These are phyloP conservation scores for Elaeidobius kamerunicus DNA, from an alignment of 2,888 invertebrate species.

Conservation along the genomic window DNA sequence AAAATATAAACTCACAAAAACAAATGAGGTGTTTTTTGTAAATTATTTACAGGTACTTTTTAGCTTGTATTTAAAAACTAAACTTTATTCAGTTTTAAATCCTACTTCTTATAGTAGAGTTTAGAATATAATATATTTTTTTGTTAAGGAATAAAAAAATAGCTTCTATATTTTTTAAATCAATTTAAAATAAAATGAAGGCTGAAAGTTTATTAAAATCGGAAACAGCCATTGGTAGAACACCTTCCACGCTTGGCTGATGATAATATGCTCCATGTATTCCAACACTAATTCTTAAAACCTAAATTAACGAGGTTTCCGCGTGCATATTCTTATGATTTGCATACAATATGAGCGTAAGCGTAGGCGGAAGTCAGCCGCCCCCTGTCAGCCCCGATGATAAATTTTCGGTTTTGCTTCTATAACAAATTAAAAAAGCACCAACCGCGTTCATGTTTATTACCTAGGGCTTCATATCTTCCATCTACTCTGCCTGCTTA, in stretches of 20 bases:
- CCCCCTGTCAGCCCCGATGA: conserved; percentile 37
- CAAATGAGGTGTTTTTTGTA: no score
- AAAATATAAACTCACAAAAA: no score
- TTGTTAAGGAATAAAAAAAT: neutral
- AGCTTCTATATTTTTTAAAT: neutral
- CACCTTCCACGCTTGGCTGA: conserved; percentile 4
- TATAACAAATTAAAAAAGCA: conserved; percentile 39
- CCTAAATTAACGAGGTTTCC: conserved; percentile 19
- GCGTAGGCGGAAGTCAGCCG: conserved; percentile 41
- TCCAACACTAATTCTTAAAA: conserved; percentile 17
- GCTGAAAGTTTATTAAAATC: neutral
- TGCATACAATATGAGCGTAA: conserved; percentile 32
- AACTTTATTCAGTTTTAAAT: neutral
- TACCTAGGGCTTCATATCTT: conserved; percentile 24
- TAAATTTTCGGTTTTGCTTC: conserved; percentile 40
- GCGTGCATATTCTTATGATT: conserved; percentile 29
- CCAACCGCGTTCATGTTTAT: conserved; percentile 35
- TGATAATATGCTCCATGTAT: conserved; percentile 2
- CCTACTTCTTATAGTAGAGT: neutral
- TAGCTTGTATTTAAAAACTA: no score
- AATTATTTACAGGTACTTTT: no score
- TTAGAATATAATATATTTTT: neutral
- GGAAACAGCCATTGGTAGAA: conserved; percentile 6
- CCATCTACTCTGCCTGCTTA: conserved; percentile 24
- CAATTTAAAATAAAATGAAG: neutral